A percentile compares a stretch with the other conserved stretches of the same genome.
Conservation (phyloP, 2,113 vertebrate species). For the Cisticola juncidis region DNA sequence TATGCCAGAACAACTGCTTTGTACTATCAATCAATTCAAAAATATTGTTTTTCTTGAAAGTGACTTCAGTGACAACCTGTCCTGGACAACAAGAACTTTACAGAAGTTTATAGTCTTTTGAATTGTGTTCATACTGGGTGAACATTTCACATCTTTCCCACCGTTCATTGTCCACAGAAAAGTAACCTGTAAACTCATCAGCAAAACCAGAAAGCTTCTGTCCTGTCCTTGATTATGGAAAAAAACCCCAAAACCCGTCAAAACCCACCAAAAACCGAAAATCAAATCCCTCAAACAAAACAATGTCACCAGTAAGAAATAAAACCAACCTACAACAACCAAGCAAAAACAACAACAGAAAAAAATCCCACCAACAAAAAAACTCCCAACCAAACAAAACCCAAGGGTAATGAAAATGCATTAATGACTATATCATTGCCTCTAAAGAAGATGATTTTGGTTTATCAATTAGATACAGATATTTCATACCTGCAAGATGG, state of each 20-base stretch:
- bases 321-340: background rate
- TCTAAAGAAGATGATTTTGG: background rate
- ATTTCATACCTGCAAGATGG: background rate
- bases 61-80: background rate
- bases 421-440: background rate
- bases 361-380: background rate
- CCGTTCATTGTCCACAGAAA: background rate
- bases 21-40: background rate
- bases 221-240: background rate
- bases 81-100: background rate
- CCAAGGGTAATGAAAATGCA: background rate
- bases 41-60: background rate
- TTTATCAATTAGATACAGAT: background rate
- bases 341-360: background rate
- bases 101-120: background rate
- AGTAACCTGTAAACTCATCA: background rate
- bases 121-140: background rate
- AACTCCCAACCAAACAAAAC: background rate
- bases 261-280: background rate
- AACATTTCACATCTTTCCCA: background rate
- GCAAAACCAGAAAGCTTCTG: background rate
- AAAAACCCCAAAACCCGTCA: fast-evolving
- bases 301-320: background rate
- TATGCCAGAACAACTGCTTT: background rate
- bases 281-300: background rate